A percentile compares a stretch with the other conserved stretches of the same genome.
These are phyloP conservation scores for Ibidorhyncha struthersii DNA, from an alignment of 2,113 vertebrate genomes.

Conservation along the genomic window DNA sequence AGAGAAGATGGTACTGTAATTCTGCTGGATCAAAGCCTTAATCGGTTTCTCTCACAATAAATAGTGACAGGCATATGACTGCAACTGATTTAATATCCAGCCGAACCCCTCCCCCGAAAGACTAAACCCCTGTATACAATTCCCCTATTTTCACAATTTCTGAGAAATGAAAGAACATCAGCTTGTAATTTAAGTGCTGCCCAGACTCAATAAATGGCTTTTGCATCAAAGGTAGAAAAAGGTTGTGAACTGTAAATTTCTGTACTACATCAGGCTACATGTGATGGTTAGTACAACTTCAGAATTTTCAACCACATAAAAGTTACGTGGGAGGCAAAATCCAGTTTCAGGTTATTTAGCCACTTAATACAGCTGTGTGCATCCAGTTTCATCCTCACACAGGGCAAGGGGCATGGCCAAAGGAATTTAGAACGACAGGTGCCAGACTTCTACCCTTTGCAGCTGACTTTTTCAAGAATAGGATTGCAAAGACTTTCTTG, in stretches of 20 bases:
- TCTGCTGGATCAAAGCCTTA: neutral
- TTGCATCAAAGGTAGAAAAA: neutral
- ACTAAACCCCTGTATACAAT: neutral
- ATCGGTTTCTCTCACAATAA: neutral
- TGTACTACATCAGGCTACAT: neutral
- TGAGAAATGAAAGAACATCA: neutral
- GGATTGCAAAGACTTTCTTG: neutral
- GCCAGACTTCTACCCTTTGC: neutral
- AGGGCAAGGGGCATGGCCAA: rapidly evolving
- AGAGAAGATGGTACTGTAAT: neutral
- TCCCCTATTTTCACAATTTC: neutral
- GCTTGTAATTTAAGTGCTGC: neutral
- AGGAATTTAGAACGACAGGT: neutral
- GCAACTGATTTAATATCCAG: neutral
- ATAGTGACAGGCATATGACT: neutral
- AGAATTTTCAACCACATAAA: neutral
- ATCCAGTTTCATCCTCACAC: neutral
- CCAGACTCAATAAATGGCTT: neutral
- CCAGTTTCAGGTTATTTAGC: neutral
- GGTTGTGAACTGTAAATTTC: neutral
- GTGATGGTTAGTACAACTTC: neutral
- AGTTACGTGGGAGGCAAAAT: neutral
- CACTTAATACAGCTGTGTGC: neutral
- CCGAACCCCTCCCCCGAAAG: neutral
- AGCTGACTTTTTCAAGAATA: neutral